Percentiles rank a stretch among this genome's conserved stretches.
Conservation (phyloP, 2,797 vertebrate genomes). For the Hippoglossus hippoglossus region DNA sequence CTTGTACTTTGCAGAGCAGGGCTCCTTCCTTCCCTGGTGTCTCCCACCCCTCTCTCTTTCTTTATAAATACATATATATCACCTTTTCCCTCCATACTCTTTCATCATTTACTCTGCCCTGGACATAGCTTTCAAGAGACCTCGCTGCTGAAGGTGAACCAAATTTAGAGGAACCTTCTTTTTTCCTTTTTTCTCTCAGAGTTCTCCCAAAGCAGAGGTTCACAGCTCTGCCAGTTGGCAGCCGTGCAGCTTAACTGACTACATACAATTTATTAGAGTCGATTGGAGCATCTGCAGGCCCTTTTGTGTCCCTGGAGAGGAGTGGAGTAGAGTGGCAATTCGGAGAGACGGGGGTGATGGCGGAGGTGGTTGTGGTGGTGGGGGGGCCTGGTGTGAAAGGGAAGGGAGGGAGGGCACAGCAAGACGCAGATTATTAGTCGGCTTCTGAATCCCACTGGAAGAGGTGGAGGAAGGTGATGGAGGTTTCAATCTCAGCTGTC, state of each 20-base stretch:
- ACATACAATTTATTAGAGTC: conserved; percentile 75
- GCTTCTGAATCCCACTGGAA: conserved; percentile 51
- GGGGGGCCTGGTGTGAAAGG: not conserved
- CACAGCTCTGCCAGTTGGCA: conserved; percentile 68
- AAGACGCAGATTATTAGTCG: conserved; percentile 57
- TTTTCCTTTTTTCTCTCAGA: conserved; percentile 8
- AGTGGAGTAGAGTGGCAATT: conserved; percentile 66
- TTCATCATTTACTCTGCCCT: conserved; percentile 63
- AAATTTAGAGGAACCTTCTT: conserved; percentile 57
- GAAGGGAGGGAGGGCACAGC: conserved; percentile 28
- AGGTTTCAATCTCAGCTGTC: conserved; percentile 56
- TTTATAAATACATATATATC: conserved; percentile 1
- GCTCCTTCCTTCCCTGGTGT: conserved; percentile 2
- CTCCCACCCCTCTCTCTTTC: conserved; percentile 2
- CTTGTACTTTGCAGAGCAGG: conserved; percentile 40
- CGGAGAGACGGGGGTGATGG: conserved; percentile 1
- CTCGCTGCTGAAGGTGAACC: conserved; percentile 65
- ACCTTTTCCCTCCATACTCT: conserved; percentile 21
- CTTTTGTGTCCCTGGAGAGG: conserved; percentile 68
- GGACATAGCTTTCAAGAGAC: conserved; percentile 51
- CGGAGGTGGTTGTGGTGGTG: not conserved
- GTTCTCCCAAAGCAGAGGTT: conserved; percentile 53
- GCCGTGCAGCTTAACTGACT: conserved; percentile 64
- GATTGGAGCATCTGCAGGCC: conserved; percentile 74
- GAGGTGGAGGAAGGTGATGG: conserved; percentile 39